A percentile compares a stretch with the other conserved stretches of the same genome.
phyloP scores from a whole-genome alignment of 2,113 vertebrate genomes.

The Anser brachyrhynchus region DNA sequence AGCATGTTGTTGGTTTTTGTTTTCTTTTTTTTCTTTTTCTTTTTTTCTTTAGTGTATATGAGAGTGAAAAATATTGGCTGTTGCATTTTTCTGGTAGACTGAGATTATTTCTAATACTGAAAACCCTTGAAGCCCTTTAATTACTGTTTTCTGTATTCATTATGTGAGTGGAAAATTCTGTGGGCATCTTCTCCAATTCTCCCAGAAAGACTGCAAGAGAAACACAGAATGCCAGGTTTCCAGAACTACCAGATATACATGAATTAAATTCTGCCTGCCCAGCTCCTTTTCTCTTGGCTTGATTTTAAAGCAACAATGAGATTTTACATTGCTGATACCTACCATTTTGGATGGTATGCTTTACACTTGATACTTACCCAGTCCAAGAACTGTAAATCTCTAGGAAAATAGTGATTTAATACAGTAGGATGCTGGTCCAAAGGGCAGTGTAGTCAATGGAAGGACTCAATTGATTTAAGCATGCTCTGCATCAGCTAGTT shows the following conservation, averaged over 20 bases:
- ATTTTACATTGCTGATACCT: neutral
- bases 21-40: too few species aligned
- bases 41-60: neutral
- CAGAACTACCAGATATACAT: neutral
- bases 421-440: neutral
- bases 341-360: neutral
- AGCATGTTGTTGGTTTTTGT: neutral
- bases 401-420: conserved; percentile 23
- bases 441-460: neutral
- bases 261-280: neutral
- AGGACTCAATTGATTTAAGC: conserved; percentile 31
- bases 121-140: conserved; percentile 13
- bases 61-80: neutral
- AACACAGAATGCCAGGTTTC: neutral
- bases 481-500: neutral
- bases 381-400: neutral
- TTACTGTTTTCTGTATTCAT: conserved; percentile 37
- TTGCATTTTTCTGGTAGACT: conserved; percentile 23
- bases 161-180: conserved; percentile 1
- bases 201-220: neutral
- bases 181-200: neutral
- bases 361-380: neutral
- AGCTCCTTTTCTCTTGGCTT: neutral
- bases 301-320: conserved; percentile 15
- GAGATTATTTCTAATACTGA: conserved; percentile 35